These are phyloP conservation scores for Limnephilus lunatus DNA, from an alignment of 2,888 invertebrate species.

Conservation along the genomic window DNA sequence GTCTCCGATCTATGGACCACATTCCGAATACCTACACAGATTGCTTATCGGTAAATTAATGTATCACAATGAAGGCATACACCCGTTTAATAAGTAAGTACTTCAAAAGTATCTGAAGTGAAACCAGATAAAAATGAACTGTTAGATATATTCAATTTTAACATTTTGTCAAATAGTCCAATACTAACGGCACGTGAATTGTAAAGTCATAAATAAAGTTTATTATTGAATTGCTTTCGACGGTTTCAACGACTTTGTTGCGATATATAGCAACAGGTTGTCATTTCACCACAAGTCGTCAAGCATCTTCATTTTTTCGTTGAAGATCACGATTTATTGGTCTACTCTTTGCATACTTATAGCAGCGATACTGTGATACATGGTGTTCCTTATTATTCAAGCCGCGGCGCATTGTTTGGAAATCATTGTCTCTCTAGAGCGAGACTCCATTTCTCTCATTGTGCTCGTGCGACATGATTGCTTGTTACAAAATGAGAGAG, in stretches of 20 bases:
- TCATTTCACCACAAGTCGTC: slow-evolving; percentile 31
- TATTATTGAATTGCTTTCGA: not conserved
- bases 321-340: slow-evolving; percentile 35
- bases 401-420: slow-evolving; percentile 20
- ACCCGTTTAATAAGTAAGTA: not conserved
- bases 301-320: slow-evolving; percentile 28
- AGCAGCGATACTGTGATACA: not conserved
- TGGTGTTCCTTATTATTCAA: slow-evolving; percentile 40
- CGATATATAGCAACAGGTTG: slow-evolving; percentile 29
- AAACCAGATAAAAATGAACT: not conserved
- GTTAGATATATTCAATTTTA: not conserved
- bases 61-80: not conserved
- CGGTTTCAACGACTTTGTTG: not conserved
- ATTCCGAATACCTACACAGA: not conserved
- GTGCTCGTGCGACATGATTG: slow-evolving; percentile 51
- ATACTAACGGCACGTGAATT: not conserved
- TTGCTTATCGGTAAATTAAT: not conserved
- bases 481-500: slow-evolving; percentile 46
- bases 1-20: not conserved
- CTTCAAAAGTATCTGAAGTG: not conserved
- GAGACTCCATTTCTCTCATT: slow-evolving; percentile 43
- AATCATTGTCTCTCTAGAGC: slow-evolving; percentile 35
- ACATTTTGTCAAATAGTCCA: not conserved
- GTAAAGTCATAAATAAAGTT: not conserved
- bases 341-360: slow-evolving; percentile 23